These are phyloP conservation scores for Prenolepis imparis DNA, from an alignment of 2,888 invertebrate species.

Conservation along the genomic window DNA sequence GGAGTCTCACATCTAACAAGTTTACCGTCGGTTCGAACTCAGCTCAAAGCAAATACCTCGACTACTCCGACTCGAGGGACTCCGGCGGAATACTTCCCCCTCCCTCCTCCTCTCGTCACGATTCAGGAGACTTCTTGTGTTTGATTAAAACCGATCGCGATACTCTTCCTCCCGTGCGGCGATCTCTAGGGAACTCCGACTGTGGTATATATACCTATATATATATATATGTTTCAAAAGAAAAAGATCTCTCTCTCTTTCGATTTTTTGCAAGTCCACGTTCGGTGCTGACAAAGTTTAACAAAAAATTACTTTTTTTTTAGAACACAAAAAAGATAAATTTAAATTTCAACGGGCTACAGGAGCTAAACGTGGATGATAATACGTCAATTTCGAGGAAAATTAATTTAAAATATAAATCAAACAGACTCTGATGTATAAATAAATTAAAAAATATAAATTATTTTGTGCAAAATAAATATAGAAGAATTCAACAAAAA, in stretches of 20 bases:
- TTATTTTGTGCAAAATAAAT: no score
- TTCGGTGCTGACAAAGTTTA: background rate
- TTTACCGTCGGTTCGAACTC: conserved; percentile 75
- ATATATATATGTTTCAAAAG: background rate
- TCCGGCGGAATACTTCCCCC: conserved; percentile 50
- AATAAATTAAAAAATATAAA: no score
- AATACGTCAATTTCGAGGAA: no score
- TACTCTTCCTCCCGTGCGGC: background rate
- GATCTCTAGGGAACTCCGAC: background rate
- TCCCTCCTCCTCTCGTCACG: conserved; percentile 2
- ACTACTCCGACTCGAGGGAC: conserved; percentile 35
- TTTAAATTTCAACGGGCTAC: no score
- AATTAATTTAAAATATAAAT: no score
- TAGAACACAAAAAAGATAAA: no score
- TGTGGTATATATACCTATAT: background rate
- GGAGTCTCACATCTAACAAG: conserved; percentile 71
- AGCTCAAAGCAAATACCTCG: conserved; percentile 74
- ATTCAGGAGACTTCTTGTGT: conserved; percentile 42
- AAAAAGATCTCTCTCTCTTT: background rate
- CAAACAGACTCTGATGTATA: no score
- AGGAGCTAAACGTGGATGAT: no score
- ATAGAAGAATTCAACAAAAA: no score
- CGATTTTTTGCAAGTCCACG: background rate
- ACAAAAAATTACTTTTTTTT: no score
- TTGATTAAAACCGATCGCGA: conserved; percentile 44